phyloP scores from a whole-genome alignment of 2,113 vertebrate genomes.

The Elachura formosa region DNA sequence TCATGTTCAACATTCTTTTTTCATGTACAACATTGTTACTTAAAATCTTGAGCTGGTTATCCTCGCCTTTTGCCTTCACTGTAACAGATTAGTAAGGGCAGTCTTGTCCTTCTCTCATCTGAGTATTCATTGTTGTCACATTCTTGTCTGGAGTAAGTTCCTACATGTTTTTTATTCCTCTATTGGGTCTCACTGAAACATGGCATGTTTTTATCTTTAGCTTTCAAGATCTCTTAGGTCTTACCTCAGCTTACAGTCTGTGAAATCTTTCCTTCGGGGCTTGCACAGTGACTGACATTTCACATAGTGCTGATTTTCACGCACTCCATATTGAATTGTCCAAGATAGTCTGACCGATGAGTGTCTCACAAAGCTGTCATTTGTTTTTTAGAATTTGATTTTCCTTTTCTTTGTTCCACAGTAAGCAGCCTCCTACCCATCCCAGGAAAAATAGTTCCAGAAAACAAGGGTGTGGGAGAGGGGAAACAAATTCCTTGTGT shows the following conservation, averaged over 20 bases:
- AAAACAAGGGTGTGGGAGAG: fast-evolving
- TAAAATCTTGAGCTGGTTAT: not conserved
- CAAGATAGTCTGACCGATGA: not conserved
- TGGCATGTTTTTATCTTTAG: not conserved
- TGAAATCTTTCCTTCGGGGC: not conserved
- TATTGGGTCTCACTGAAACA: not conserved
- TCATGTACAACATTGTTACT: too few species aligned
- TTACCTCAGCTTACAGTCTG: not conserved
- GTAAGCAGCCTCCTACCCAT: not conserved
- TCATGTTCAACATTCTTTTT: too few species aligned
- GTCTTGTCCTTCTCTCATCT: not conserved
- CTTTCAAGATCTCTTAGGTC: not conserved
- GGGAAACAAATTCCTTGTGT: not conserved
- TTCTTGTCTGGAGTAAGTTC: not conserved
- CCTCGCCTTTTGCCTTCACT: not conserved
- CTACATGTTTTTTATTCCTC: not conserved
- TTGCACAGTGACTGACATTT: not conserved
- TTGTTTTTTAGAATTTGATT: not conserved
- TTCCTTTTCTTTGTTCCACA: not conserved
- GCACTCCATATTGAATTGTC: not conserved
- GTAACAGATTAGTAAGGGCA: not conserved
- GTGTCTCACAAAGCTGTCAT: not conserved
- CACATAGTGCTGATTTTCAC: not conserved
- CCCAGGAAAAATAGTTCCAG: not conserved
- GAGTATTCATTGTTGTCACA: not conserved